These are phyloP conservation scores for Stomatorhinus ivindoensis DNA, from an alignment of 2,113 vertebrate species.

Conservation along the genomic window DNA sequence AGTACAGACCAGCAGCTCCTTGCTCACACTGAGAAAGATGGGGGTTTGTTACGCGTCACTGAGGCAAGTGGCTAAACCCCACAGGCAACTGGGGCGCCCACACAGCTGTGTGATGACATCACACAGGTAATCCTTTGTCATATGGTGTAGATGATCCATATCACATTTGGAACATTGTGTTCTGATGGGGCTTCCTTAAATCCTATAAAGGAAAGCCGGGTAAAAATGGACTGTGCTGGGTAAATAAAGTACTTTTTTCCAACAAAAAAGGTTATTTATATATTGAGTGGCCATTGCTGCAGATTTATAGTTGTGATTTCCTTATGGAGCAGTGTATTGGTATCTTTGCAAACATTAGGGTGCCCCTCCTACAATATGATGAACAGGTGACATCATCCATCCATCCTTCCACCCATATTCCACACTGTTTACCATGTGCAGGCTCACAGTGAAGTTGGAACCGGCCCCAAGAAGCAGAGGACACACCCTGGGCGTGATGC, in stretches of 20 bases:
- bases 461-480: neutral
- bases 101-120: neutral
- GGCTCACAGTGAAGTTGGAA: neutral
- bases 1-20: neutral
- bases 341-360: neutral
- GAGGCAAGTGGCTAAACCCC: neutral
- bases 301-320: neutral
- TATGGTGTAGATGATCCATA: neutral
- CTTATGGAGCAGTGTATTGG: neutral
- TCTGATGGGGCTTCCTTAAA: neutral
- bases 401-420: neutral
- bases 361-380: neutral
- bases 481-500: neutral
- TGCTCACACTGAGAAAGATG: neutral
- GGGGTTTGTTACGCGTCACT: neutral
- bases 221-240: neutral
- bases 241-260: neutral
- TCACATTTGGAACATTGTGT: neutral
- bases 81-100: neutral
- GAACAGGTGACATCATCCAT: neutral
- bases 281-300: neutral
- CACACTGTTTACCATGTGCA: neutral
- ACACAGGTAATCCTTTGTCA: neutral
- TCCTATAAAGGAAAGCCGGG: neutral
- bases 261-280: neutral